Conservation (phyloP, 2,888 invertebrate species). For the Nasonovia ribisnigri region DNA sequence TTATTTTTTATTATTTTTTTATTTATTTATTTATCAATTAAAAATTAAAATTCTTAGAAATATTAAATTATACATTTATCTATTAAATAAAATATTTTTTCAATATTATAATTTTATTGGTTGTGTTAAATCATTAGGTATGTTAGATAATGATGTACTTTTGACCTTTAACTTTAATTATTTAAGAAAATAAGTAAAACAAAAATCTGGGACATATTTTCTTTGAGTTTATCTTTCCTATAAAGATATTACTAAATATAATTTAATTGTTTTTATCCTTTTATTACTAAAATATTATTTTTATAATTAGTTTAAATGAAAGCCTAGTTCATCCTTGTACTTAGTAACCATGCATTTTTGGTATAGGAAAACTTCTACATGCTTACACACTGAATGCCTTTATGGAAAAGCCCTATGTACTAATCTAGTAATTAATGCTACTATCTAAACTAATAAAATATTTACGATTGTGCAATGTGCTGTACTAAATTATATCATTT, state of each 20-base stretch:
- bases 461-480: neutral
- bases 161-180: conserved; percentile 26
- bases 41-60: neutral
- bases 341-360: neutral
- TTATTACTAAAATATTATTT: neutral
- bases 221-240: neutral
- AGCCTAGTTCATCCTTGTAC: neutral
- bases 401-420: neutral
- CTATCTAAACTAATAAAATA: neutral
- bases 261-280: neutral
- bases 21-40: neutral
- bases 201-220: neutral
- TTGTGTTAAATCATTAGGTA: neutral
- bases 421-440: neutral
- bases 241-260: neutral
- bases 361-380: neutral
- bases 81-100: conserved; percentile 29
- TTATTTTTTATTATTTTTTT: no score
- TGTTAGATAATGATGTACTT: neutral
- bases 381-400: neutral
- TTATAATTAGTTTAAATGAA: neutral
- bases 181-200: neutral
- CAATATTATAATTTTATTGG: conserved; percentile 18
- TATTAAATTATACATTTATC: neutral
- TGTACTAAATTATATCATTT: neutral